Percentiles rank a stretch among this genome's conserved stretches.
Evolutionary conservation across 2,888 invertebrate species (phyloP).

Genomic region (Melinopterus prodromus): DNA sequence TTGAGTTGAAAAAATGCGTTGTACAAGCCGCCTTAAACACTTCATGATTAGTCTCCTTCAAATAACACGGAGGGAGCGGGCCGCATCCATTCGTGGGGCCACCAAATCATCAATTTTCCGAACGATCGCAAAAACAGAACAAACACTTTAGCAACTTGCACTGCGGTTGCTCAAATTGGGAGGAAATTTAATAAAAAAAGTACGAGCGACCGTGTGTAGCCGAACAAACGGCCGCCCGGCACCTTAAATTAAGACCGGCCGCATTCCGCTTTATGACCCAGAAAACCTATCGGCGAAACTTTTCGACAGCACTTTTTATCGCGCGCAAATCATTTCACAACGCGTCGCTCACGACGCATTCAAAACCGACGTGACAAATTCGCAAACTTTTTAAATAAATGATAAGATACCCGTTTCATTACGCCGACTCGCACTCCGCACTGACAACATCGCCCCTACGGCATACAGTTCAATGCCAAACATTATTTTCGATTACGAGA

Average conservation of each 20-base stretch:
- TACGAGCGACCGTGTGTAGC: conserved; percentile 28
- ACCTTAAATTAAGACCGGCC: conserved; percentile 18
- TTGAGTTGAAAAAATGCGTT: no score
- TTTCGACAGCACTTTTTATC: not conserved
- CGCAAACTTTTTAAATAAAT: conserved; percentile 4
- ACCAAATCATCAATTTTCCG: conserved; percentile 48
- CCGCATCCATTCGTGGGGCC: conserved; percentile 36
- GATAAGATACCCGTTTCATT: not conserved
- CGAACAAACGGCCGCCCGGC: conserved; percentile 20
- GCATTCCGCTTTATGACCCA: not conserved
- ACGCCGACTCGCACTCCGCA: no score
- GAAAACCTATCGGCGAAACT: not conserved
- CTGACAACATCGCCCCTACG: no score
- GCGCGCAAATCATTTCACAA: not conserved
- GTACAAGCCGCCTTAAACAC: no score
- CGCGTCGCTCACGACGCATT: not conserved
- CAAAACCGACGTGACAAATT: conserved; percentile 4
- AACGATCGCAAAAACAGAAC: conserved; percentile 45
- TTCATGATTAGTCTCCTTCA: conserved; percentile 49
- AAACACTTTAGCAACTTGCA: conserved; percentile 43
- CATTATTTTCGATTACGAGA: not conserved
- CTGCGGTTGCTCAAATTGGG: conserved; percentile 43
- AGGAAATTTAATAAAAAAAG: conserved; percentile 45
- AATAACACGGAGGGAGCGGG: conserved; percentile 41
- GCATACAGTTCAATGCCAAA: not conserved